Evolutionary conservation across 2,888 invertebrate genomes (phyloP).

Genomic region (Tenthredo livida): DNA sequence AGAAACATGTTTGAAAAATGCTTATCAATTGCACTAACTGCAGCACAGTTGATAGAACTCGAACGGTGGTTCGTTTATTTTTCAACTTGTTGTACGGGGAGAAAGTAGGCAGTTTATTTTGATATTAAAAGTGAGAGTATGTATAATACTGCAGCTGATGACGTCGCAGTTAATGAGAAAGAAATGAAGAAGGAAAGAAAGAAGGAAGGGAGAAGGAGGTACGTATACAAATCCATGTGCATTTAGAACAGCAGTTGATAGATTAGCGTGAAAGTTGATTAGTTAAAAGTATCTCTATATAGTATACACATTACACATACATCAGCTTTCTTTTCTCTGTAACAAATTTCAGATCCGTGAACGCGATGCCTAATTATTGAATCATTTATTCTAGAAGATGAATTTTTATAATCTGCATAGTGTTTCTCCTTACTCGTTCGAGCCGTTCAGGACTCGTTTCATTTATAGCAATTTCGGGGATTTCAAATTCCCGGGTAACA

Average conservation of each 20-base stretch:
- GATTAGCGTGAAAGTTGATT: conserved; percentile 52
- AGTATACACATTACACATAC: not conserved
- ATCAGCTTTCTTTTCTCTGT: conserved; percentile 32
- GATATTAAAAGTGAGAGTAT: conserved; percentile 71
- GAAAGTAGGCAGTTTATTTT: conserved; percentile 69
- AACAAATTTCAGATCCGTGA: not conserved
- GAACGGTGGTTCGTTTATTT: not conserved
- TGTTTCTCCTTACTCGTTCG: conserved; percentile 63
- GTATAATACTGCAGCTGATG: conserved; percentile 42
- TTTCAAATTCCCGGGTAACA: conserved; percentile 66
- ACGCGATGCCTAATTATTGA: not conserved
- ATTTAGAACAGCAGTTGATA: not conserved
- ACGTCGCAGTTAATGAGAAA: conserved; percentile 55
- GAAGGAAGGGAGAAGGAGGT: not conserved
- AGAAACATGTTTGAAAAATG: not conserved
- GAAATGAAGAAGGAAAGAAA: conserved; percentile 49
- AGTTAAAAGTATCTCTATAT: not conserved
- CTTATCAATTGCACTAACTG: not conserved
- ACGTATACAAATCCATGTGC: not conserved
- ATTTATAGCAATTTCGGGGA: conserved; percentile 62
- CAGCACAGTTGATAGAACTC: not conserved
- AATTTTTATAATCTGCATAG: not conserved
- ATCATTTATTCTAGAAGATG: not conserved
- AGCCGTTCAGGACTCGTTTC: conserved; percentile 65
- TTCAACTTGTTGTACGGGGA: conserved; percentile 55